Conservation (phyloP, 2,113 vertebrate species). For the Podarcis cretensis region DNA sequence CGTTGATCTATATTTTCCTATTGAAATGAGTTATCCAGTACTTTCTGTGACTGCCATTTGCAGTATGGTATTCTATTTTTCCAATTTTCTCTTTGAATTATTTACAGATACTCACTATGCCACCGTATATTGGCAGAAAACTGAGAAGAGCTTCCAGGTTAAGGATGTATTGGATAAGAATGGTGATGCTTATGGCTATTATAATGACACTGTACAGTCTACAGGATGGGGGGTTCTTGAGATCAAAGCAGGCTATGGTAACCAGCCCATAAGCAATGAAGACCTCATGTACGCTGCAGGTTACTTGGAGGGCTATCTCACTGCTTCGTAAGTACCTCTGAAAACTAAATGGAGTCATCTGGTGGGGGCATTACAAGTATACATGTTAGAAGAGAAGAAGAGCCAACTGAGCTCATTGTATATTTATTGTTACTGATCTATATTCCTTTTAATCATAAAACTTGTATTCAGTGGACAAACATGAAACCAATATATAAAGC, state of each 20-base stretch:
- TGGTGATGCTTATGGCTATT: slow-evolving; percentile 88
- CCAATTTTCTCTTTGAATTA: neutral
- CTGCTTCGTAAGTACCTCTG: slow-evolving; percentile 83
- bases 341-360: neutral
- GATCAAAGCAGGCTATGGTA: slow-evolving; percentile 86
- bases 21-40: neutral
- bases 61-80: neutral
- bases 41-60: neutral
- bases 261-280: slow-evolving; percentile 76
- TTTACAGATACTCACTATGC: slow-evolving; percentile 74
- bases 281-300: slow-evolving; percentile 87
- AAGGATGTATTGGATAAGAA: slow-evolving; percentile 79
- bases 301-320: slow-evolving; percentile 91
- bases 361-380: too few species aligned
- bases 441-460: too few species aligned
- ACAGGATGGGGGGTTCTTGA: slow-evolving; percentile 91
- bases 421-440: too few species aligned
- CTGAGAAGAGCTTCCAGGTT: slow-evolving; percentile 75
- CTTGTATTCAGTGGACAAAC: too few species aligned
- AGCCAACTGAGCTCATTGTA: neutral
- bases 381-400: neutral
- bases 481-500: too few species aligned
- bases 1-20: neutral
- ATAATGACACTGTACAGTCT: slow-evolving; percentile 81
- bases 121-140: slow-evolving; percentile 83